Percentiles rank a stretch among this genome's conserved stretches.
These are phyloP conservation scores for Acleris emargana DNA, from an alignment of 2,888 invertebrate genomes.

Conservation along the genomic window DNA sequence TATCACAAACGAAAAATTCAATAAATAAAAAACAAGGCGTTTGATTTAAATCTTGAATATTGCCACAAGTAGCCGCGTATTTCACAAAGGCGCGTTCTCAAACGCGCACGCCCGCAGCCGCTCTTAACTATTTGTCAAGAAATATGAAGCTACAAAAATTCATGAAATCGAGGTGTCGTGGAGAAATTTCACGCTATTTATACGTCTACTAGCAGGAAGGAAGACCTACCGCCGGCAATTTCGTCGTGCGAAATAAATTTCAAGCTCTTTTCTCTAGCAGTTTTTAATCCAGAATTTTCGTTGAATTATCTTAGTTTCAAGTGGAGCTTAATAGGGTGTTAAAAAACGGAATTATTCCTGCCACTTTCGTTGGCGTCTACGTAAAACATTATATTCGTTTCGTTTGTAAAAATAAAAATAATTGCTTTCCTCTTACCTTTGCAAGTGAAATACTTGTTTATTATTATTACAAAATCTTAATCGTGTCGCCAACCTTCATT, in stretches of 20 bases:
- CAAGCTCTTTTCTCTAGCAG: slow-evolving; percentile 45
- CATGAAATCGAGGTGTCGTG: slow-evolving; percentile 52
- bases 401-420: not conserved
- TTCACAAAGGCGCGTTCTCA: slow-evolving; percentile 32
- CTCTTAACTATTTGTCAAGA: slow-evolving; percentile 53
- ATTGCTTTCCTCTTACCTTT: no score
- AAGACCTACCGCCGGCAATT: slow-evolving; percentile 53
- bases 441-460: no score
- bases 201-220: slow-evolving; percentile 49
- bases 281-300: slow-evolving; percentile 47
- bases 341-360: slow-evolving; percentile 8
- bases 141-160: slow-evolving; percentile 57
- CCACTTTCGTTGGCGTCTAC: not conserved
- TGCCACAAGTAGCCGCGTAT: slow-evolving; percentile 23
- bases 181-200: slow-evolving; percentile 55
- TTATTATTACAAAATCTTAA: no score
- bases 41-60: slow-evolving; percentile 14
- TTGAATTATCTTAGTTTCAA: slow-evolving; percentile 44
- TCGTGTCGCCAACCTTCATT: no score
- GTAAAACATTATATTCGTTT: not conserved
- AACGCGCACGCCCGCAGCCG: slow-evolving; percentile 37
- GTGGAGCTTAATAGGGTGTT: slow-evolving; percentile 6
- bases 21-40: slow-evolving; percentile 21
- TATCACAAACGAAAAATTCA: slow-evolving; percentile 12
- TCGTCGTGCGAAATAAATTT: slow-evolving; percentile 51